These are phyloP conservation scores for Sceliomorpha sp. DNA, from an alignment of 2,888 invertebrate genomes.

Conservation along the genomic window DNA sequence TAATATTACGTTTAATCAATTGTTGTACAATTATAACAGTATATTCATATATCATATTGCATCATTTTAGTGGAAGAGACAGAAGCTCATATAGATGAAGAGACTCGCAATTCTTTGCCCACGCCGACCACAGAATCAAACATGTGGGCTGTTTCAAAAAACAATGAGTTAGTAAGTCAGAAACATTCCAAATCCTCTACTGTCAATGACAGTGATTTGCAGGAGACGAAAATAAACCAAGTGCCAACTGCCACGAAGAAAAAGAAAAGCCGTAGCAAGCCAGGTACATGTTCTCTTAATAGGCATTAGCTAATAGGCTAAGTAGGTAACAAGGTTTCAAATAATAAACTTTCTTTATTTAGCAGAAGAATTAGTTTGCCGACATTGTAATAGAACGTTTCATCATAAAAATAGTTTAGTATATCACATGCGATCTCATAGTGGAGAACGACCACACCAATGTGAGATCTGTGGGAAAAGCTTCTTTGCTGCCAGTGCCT, in stretches of 20 bases:
- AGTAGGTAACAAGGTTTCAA: too few relatives aligned
- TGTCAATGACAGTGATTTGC: conserved; percentile 63
- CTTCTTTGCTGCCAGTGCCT: conserved; percentile 90
- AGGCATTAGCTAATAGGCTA: too few relatives aligned
- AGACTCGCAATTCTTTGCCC: conserved; percentile 71
- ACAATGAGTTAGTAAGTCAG: conserved; percentile 43
- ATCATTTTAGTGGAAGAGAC: conserved; percentile 76
- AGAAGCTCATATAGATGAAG: conserved; percentile 78
- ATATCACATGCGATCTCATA: conserved; percentile 91
- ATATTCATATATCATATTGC: too few relatives aligned
- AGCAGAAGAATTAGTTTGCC: conserved; percentile 82
- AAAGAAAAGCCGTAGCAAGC: conserved; percentile 61
- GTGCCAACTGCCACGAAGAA: conserved; percentile 71
- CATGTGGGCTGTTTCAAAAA: conserved; percentile 71
- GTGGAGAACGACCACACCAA: conserved; percentile 87
- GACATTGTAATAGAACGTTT: conserved; percentile 87
- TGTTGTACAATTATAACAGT: too few relatives aligned
- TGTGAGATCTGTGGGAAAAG: conserved; percentile 91
- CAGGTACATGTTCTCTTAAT: too few relatives aligned
- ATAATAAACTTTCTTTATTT: too few relatives aligned
- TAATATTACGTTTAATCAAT: too few relatives aligned
- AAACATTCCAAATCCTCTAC: conserved; percentile 59
- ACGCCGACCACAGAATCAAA: conserved; percentile 65
- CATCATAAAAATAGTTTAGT: conserved; percentile 91
- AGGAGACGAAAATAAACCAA: conserved; percentile 64